phyloP scores from a whole-genome alignment of 1,140 invertebrate genomes.

The Leptestheria dahalacensis region DNA sequence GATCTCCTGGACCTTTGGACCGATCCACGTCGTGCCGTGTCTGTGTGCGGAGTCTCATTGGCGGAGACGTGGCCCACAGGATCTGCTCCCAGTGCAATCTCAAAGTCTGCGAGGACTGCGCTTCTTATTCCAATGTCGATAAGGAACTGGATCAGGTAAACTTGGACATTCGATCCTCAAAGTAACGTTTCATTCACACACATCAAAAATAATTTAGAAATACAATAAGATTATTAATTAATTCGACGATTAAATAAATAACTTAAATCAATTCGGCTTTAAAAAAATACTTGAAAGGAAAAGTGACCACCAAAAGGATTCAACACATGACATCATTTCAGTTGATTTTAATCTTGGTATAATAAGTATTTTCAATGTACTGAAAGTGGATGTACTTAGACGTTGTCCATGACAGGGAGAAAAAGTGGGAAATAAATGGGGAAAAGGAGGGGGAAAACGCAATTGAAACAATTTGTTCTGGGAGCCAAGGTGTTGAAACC shows the following conservation, averaged over 20 bases:
- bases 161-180: slow-evolving; percentile 11
- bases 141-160: slow-evolving; percentile 52
- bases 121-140: slow-evolving; percentile 66
- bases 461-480: too few relatives aligned
- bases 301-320: too few relatives aligned
- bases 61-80: slow-evolving; percentile 27
- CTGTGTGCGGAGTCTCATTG: slow-evolving; percentile 11
- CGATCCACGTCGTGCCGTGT: slow-evolving; percentile 13
- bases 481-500: too few relatives aligned
- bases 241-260: background rate
- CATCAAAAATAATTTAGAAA: background rate
- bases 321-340: too few relatives aligned
- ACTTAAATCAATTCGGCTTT: background rate
- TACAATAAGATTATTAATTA: background rate
- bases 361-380: too few relatives aligned
- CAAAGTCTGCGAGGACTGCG: slow-evolving; percentile 79
- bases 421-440: too few relatives aligned
- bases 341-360: too few relatives aligned
- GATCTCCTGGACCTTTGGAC: slow-evolving; percentile 8
- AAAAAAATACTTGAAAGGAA: too few relatives aligned
- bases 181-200: background rate
- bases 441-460: too few relatives aligned
- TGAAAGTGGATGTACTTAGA: too few relatives aligned
- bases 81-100: slow-evolving; percentile 74
- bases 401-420: too few relatives aligned